A percentile compares a stretch with the other conserved stretches of the same genome.
These are phyloP conservation scores for Sinosuthora webbiana DNA, from an alignment of 2,113 vertebrate genomes.

Conservation along the genomic window DNA sequence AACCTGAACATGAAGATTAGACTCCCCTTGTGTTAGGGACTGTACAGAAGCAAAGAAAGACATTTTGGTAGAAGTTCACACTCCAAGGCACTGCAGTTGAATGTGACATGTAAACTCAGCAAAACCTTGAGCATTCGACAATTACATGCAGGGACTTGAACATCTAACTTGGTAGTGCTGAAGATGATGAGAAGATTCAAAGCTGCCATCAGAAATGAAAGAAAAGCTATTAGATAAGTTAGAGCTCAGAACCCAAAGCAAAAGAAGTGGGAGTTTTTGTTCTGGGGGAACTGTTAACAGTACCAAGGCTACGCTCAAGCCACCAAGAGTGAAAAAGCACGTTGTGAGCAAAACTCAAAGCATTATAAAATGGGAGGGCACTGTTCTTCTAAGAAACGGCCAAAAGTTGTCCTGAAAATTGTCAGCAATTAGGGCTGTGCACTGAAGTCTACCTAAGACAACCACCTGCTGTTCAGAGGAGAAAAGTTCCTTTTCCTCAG, in stretches of 20 bases:
- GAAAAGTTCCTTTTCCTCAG: not conserved
- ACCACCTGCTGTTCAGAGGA: not conserved
- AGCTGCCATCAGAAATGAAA: not conserved
- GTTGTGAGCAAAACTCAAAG: not conserved
- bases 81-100: not conserved
- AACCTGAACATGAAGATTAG: not conserved
- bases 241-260: not conserved
- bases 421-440: not conserved
- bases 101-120: not conserved
- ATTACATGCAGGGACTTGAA: not conserved
- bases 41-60: not conserved
- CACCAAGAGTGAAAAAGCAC: not conserved
- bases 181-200: not conserved
- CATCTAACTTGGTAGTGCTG: not conserved
- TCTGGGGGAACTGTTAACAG: not conserved
- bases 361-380: not conserved
- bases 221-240: not conserved
- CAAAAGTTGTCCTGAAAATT: not conserved
- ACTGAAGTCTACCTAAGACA: not conserved
- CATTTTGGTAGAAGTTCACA: not conserved
- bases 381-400: fast-evolving
- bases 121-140: not conserved
- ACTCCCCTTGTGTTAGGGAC: not conserved
- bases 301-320: not conserved
- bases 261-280: not conserved